A percentile compares a stretch with the other conserved stretches of the same genome.
Evolutionary conservation across 2,888 invertebrate species (phyloP).

Genomic region (Pristionchus fissidentatus): DNA sequence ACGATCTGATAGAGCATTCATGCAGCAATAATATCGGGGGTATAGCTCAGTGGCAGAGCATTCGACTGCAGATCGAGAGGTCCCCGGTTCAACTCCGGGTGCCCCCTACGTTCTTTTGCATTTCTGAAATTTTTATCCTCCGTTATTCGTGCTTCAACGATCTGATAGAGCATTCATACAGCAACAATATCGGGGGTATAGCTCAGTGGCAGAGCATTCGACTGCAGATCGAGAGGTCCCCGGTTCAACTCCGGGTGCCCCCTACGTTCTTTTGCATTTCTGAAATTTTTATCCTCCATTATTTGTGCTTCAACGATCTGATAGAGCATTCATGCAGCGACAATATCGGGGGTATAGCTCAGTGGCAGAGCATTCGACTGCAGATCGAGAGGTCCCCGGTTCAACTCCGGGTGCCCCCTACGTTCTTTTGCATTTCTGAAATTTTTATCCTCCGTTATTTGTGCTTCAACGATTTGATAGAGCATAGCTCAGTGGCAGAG

Average conservation of each 20-base stretch:
- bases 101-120: slow-evolving; percentile 52
- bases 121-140: too few relatives aligned
- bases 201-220: slow-evolving; percentile 68
- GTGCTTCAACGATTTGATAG: too few relatives aligned
- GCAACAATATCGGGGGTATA: slow-evolving; percentile 57
- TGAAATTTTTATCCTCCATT: too few relatives aligned
- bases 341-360: slow-evolving; percentile 61
- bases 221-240: slow-evolving; percentile 67
- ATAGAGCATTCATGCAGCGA: too few relatives aligned
- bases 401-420: slow-evolving; percentile 56
- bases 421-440: too few relatives aligned
- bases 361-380: slow-evolving; percentile 68
- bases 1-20: too few relatives aligned
- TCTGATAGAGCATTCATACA: too few relatives aligned
- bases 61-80: slow-evolving; percentile 69
- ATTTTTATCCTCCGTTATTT: too few relatives aligned
- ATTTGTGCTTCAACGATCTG: too few relatives aligned
- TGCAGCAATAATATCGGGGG: too few relatives aligned
- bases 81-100: slow-evolving; percentile 63
- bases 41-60: slow-evolving; percentile 67
- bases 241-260: slow-evolving; percentile 60
- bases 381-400: slow-evolving; percentile 67
- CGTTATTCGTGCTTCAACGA: too few relatives aligned
- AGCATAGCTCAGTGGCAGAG: slow-evolving; percentile 67
- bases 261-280: too few relatives aligned